Base-by-base conservation (phyloP, 2,797 vertebrate genomes). In the Periparus ater region DNA sequence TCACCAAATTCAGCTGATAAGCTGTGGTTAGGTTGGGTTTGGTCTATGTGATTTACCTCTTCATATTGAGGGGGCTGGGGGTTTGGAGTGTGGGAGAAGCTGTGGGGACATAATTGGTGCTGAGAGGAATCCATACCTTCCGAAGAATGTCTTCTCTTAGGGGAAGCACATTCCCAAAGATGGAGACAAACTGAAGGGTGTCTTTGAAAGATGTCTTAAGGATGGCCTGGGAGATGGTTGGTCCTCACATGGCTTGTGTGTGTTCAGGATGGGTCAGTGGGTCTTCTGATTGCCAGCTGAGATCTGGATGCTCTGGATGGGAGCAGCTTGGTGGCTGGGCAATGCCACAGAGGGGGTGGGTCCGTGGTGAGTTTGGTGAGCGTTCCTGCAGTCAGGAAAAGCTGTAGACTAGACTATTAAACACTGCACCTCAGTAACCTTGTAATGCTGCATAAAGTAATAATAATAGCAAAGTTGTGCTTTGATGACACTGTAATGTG, bases 401-500 rank as follows among this genome's bases (percentile, higher is more conserved):
- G 96, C 94, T 93, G 96, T 97, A 97, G 97, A 97, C 97, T 97
- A 98, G 96, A 98, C 98, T 97, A 95, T 96, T 96, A 97, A 98
- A 98, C 98, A 98, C 97, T 98, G 98, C 98, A 99, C 98, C 98
- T 99, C 98, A 98, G 98, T 98, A 98, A 98, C 98, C 98, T 99
- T 98, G 97, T 98, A 98, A 99, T 99, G 98, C 99, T 99, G 98
- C 98, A 98, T 98, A 98, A 98, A 98, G 96, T 98, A 98, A 98
- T 98, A 98, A 97, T 98, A 98, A 98, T 98, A 98, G 98, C 98
- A 98, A 96, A 98, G 98, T 96, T 97, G 97, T 97, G 98, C 98
- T 98, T 98, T 97, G 97, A 98, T 98, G 96, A 98, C 98, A 97
- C 97, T 98, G 97, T 98, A 98, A 97, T 98, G 98, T 97, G 96